Conservation (phyloP, 1,140 invertebrate genomes). For the Mylabris phalerata region DNA sequence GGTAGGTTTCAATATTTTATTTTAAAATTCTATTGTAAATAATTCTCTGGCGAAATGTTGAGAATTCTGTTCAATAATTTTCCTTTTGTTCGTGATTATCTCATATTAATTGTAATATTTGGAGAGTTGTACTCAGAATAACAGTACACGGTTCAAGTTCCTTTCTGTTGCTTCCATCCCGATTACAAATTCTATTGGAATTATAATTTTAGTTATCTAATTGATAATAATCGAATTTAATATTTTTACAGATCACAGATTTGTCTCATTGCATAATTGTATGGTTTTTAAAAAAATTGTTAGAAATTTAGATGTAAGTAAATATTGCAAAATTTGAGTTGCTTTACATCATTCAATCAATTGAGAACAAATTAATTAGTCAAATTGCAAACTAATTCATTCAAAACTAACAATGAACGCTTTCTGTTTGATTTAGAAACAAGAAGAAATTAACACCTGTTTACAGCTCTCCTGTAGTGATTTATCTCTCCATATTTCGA, state of each 20-base stretch:
- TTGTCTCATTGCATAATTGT: constrained; percentile 11
- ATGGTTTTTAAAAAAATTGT: not conserved
- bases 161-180: not conserved
- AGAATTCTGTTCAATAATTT: constrained; percentile 7
- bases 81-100: constrained; percentile 1
- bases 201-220: not conserved
- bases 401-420: too few species aligned
- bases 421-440: too few species aligned
- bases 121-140: constrained; percentile 5
- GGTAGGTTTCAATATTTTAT: constrained; percentile 7
- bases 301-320: not conserved
- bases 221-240: constrained; percentile 1
- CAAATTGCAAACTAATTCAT: too few species aligned
- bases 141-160: not conserved
- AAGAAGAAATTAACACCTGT: constrained; percentile 7
- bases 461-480: constrained; percentile 7
- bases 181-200: too few species aligned
- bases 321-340: constrained; percentile 3
- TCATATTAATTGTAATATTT: constrained; percentile 1
- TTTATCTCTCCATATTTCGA: not conserved
- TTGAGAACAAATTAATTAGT: too few species aligned
- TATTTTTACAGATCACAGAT: constrained; percentile 11
- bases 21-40: constrained; percentile 5
- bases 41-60: constrained; percentile 7
- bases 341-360: not conserved